phyloP scores from a whole-genome alignment of 2,797 vertebrate species.

The Aphelocoma californica region DNA sequence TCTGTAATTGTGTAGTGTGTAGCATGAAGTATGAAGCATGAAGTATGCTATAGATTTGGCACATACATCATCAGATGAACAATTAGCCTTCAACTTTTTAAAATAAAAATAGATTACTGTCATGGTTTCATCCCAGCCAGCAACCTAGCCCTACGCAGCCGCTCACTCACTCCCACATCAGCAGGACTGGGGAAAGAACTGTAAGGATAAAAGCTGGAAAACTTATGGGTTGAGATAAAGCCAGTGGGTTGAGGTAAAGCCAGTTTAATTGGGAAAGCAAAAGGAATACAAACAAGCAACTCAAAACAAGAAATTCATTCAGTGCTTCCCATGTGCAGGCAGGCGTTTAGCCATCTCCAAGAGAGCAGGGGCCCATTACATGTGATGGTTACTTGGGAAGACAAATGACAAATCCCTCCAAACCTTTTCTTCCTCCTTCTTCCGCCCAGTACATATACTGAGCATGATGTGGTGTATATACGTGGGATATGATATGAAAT shows the following conservation, averaged over 20 bases:
- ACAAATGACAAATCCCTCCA: no score
- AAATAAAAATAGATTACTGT: background rate
- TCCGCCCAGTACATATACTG: background rate
- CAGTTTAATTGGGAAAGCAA: background rate
- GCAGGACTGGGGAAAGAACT: background rate
- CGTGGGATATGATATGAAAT: background rate
- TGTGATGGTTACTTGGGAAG: rapidly evolving
- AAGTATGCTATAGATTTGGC: background rate
- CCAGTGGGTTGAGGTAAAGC: background rate
- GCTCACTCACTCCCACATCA: background rate
- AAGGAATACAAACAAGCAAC: background rate
- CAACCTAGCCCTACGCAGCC: background rate
- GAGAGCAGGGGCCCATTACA: background rate
- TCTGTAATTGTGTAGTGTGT: background rate
- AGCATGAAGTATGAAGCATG: background rate
- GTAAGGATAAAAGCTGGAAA: background rate
- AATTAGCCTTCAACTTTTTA: background rate
- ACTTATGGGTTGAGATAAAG: background rate
- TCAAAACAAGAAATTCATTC: background rate
- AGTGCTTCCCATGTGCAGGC: background rate
- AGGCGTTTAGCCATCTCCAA: background rate
- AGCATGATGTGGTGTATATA: no score
- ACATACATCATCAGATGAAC: background rate
- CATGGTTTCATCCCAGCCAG: background rate
- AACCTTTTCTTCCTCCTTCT: background rate